phyloP scores from a whole-genome alignment of 2,888 invertebrate genomes.

The Agriopis aurantiaria region DNA sequence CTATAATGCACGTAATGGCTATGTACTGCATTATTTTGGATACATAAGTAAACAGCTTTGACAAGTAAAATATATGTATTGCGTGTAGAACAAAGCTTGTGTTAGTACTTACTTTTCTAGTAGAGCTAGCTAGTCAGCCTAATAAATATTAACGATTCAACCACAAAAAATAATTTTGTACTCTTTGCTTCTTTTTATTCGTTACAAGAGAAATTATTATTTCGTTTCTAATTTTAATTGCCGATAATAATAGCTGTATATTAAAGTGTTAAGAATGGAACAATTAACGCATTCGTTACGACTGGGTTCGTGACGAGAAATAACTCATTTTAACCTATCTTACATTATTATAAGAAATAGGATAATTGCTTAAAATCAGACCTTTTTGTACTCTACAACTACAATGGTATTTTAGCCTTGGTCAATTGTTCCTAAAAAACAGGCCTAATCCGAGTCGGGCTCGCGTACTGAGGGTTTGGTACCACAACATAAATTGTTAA shows the following conservation, averaged over 20 bases:
- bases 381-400: no score
- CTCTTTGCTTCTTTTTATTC: constrained; percentile 37
- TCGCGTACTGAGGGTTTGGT: no score
- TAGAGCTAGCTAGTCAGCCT: no score
- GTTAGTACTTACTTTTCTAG: no score
- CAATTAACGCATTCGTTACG: constrained; percentile 37
- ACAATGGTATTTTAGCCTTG: background rate
- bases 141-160: no score
- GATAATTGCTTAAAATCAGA: background rate
- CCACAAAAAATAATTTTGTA: constrained; percentile 44
- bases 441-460: no score
- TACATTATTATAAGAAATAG: constrained; percentile 5
- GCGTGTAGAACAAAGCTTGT: no score
- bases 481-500: no score
- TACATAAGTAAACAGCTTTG: no score
- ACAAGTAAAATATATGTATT: no score
- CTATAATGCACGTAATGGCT: no score
- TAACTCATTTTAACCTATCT: constrained; percentile 14
- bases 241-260: constrained; percentile 39
- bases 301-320: constrained; percentile 30
- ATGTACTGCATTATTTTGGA: no score
- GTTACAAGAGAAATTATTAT: constrained; percentile 35
- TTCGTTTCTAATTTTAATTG: constrained; percentile 44
- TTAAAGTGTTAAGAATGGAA: constrained; percentile 37
- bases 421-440: background rate